phyloP scores from a whole-genome alignment of 2,113 vertebrate species.

The Chauna torquata region DNA sequence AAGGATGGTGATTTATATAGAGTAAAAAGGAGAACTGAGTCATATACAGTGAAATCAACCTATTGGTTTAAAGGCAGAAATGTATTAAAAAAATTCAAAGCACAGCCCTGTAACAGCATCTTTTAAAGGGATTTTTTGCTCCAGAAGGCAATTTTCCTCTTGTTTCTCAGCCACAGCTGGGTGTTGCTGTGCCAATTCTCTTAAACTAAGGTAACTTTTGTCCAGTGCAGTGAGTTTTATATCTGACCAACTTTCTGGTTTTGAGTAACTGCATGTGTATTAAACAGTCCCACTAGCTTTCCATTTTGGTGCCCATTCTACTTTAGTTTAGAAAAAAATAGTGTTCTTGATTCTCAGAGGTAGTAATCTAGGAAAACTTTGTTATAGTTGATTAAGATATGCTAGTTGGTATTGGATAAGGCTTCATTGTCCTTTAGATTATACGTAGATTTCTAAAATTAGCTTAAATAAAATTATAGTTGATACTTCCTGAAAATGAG shows the following conservation, averaged over 20 bases:
- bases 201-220: neutral
- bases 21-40: neutral
- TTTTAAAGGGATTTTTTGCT: neutral
- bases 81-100: neutral
- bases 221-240: neutral
- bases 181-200: neutral
- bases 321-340: neutral
- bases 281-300: neutral
- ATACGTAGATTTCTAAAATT: neutral
- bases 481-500: neutral
- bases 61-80: slow-evolving; percentile 32
- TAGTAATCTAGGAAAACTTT: neutral
- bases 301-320: neutral
- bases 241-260: neutral
- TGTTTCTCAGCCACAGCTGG: neutral
- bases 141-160: neutral
- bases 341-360: neutral
- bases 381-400: neutral
- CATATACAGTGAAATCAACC: neutral
- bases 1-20: neutral
- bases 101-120: neutral
- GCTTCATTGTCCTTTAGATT: neutral
- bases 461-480: neutral
- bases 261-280: neutral
- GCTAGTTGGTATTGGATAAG: neutral